These are phyloP conservation scores for Ciconia boyciana DNA, from an alignment of 2,113 vertebrate genomes.

Conservation along the genomic window DNA sequence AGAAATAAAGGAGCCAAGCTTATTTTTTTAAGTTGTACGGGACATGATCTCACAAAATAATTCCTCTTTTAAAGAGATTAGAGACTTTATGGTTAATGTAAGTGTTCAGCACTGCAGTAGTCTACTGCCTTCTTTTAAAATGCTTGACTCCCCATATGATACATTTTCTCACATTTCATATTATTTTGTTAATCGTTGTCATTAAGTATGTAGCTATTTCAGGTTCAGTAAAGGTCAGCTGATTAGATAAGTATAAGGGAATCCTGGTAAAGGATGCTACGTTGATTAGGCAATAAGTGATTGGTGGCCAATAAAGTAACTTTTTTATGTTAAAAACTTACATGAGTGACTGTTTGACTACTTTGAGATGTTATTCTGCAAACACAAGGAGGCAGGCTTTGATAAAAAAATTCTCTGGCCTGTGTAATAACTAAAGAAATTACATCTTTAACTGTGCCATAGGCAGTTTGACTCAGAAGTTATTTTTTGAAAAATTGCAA, in stretches of 20 bases:
- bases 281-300: not conserved
- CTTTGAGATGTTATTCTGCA: not conserved
- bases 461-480: not conserved
- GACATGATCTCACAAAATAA: not conserved
- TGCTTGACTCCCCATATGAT: not conserved
- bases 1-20: not conserved
- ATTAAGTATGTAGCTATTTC: not conserved
- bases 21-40: not conserved
- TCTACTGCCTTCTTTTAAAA: not conserved
- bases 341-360: not conserved
- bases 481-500: not conserved
- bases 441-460: not conserved
- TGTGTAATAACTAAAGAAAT: not conserved
- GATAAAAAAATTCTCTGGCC: not conserved
- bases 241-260: not conserved
- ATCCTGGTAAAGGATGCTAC: not conserved
- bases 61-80: not conserved
- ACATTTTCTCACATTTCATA: not conserved
- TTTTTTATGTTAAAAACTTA: not conserved
- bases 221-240: not conserved
- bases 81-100: not conserved
- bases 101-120: fast-evolving
- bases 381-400: slow-evolving; percentile 58
- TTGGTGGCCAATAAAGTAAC: not conserved
- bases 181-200: not conserved